A percentile compares a stretch with the other conserved stretches of the same genome.
Conservation (phyloP, 2,113 vertebrate species). For the Alligator mississippiensis region DNA sequence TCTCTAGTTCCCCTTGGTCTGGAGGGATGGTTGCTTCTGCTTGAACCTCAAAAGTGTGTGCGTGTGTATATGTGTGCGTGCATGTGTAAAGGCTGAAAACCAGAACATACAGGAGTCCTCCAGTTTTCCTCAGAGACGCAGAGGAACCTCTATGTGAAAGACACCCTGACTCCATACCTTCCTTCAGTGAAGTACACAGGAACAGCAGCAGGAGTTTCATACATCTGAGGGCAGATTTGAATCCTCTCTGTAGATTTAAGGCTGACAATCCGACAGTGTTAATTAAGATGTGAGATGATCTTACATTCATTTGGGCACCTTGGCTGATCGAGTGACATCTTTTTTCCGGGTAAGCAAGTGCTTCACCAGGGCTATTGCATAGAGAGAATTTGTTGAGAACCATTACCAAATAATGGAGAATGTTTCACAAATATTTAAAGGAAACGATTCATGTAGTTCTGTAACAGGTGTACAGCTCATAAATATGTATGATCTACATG, state of each 20-base stretch:
- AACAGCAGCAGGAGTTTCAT: fast-evolving
- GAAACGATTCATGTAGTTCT: not conserved
- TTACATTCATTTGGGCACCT: not conserved
- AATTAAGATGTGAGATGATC: not conserved
- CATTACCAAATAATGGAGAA: not conserved
- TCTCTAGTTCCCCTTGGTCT: not conserved
- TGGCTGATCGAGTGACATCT: not conserved
- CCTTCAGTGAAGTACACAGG: not conserved
- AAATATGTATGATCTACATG: not conserved
- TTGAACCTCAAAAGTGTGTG: not conserved
- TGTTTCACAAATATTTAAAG: not conserved
- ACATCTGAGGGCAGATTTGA: not conserved
- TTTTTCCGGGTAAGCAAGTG: no score
- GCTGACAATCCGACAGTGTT: not conserved
- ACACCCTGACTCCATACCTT: not conserved
- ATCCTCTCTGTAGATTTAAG: fast-evolving
- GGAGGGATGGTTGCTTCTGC: not conserved
- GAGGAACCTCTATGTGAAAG: not conserved
- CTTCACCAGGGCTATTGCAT: not conserved
- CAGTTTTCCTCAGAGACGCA: not conserved
- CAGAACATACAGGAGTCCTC: not conserved
- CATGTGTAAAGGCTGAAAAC: not conserved
- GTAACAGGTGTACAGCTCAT: not conserved
- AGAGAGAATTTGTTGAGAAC: no score
- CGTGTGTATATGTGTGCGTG: not conserved